Evolutionary conservation across 2,888 invertebrate species (phyloP), one percentile per base, ranked within the genome.

Genomic region (Anthrax anthrax): DNA sequence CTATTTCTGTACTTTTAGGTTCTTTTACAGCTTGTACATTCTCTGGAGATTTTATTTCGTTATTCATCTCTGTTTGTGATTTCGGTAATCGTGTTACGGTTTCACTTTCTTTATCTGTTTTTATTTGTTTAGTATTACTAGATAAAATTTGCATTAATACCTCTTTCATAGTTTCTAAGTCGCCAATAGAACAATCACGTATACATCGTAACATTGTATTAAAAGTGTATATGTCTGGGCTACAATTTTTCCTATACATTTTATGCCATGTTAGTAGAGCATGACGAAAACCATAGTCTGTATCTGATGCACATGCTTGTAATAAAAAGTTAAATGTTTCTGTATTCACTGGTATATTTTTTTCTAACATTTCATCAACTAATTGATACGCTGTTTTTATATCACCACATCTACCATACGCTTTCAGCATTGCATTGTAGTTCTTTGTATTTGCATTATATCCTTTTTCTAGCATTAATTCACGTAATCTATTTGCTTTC

Each of bases 371-470:
- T 71, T 90, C 86, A 70, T 95, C 92, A 2, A 83, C 84, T 47
- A 94, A 63, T 59, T 74, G 62, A 65, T 91, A 92, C 2, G 92
- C 87, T 36, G 78, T 80, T 47, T 75, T 60, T 17, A 89, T 61
- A 62, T 89, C 84, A 0, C 85, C 84, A 66, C 85, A 84, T 49
- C 83, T 72, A 0, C 89, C 90, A 70, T 86, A 95, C 2, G 90
- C 88, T 72, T 90, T 92, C 32, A 94, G 86, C 82, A 94, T 85
- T 4, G 84, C 78, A 71, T 91, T 83, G 59, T 87, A 92, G 59
- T 84, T 87, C 9, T 79, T 77, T 2, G 77, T 63, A 61, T 88
- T 89, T 4, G 85, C 78, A 52, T 76, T 71, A 52, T 78, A 69
- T 9, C 76, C 74, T 56, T 81, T 83, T 55, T 82, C 78, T 42